A percentile compares a stretch with the other conserved stretches of the same genome.
These are phyloP conservation scores for Xenotilapia caudafasciata DNA, from an alignment of 2,113 vertebrate genomes.

Conservation along the genomic window DNA sequence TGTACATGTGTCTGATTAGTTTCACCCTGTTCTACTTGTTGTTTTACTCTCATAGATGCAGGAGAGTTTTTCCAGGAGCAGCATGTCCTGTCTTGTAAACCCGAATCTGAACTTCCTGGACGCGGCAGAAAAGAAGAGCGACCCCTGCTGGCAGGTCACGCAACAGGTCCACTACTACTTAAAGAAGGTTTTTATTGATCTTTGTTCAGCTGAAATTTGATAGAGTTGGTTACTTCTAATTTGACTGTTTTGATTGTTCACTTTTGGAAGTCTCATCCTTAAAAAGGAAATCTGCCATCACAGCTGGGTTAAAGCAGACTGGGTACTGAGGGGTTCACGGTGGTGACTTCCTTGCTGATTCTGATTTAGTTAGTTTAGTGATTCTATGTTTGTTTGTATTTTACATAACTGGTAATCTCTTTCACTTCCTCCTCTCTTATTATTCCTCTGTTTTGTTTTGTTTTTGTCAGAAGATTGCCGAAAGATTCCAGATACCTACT, in stretches of 20 bases:
- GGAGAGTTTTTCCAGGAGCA: slow-evolving; percentile 76
- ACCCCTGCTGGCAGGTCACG: slow-evolving; percentile 80
- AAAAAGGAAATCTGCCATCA: not conserved
- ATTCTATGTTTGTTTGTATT: not conserved
- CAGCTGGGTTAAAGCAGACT: not conserved
- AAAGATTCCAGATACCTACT: slow-evolving; percentile 66
- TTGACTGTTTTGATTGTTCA: not conserved
- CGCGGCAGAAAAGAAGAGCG: slow-evolving; percentile 40
- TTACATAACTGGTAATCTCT: not conserved
- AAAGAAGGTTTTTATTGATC: slow-evolving; percentile 74
- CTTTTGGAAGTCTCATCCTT: not conserved
- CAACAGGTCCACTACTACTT: slow-evolving; percentile 77
- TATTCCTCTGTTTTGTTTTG: not conserved
- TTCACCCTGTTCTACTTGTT: not conserved
- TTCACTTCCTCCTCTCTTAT: not conserved
- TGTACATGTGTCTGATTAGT: not conserved
- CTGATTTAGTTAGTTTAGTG: not conserved
- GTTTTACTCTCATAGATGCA: slow-evolving; percentile 66
- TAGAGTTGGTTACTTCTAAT: not conserved
- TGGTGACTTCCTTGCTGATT: not conserved
- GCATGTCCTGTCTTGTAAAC: slow-evolving; percentile 77
- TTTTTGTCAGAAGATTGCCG: slow-evolving; percentile 73
- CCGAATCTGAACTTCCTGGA: slow-evolving; percentile 43
- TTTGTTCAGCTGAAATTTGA: not conserved
- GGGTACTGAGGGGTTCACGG: not conserved